A percentile compares a stretch with the other conserved stretches of the same genome.
Conservation (phyloP, 2,888 invertebrate species). For the Sinotaia quadrata region DNA sequence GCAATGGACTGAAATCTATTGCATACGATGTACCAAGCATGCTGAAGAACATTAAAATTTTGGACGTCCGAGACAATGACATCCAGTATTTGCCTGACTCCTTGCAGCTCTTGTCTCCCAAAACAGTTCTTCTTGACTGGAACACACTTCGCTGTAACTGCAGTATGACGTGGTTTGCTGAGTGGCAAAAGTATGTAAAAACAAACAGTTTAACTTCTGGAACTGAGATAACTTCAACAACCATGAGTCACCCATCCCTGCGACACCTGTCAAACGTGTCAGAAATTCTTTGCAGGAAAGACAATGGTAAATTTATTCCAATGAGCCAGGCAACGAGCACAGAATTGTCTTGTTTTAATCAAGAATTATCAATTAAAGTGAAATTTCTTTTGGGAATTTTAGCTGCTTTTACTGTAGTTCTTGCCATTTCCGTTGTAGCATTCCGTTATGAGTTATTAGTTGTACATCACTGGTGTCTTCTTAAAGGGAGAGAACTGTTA, state of each 20-base stretch:
- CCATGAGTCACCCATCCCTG: not conserved
- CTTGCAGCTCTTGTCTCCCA: not conserved
- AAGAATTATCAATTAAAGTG: not conserved
- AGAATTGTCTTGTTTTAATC: not conserved
- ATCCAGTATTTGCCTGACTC: constrained; percentile 7
- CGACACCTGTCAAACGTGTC: not conserved
- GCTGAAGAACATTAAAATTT: not conserved
- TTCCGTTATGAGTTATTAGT: constrained; percentile 15
- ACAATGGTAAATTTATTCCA: not conserved
- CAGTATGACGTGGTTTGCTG: constrained; percentile 7
- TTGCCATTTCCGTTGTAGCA: not conserved
- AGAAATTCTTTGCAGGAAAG: not conserved
- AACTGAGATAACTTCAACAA: not conserved
- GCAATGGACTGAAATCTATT: not conserved
- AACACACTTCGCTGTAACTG: constrained; percentile 14
- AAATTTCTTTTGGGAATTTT: not conserved
- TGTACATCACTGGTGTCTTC: too few species aligned
- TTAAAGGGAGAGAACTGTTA: too few species aligned
- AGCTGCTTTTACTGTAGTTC: not conserved
- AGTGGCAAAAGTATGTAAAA: too few species aligned
- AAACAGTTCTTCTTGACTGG: not conserved
- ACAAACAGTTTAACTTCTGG: too few species aligned
- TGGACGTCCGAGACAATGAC: constrained; percentile 12
- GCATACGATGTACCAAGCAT: not conserved
- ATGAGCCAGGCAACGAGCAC: not conserved